Conservation (phyloP, 2,113 vertebrate genomes). For the Solenodon paradoxus region DNA sequence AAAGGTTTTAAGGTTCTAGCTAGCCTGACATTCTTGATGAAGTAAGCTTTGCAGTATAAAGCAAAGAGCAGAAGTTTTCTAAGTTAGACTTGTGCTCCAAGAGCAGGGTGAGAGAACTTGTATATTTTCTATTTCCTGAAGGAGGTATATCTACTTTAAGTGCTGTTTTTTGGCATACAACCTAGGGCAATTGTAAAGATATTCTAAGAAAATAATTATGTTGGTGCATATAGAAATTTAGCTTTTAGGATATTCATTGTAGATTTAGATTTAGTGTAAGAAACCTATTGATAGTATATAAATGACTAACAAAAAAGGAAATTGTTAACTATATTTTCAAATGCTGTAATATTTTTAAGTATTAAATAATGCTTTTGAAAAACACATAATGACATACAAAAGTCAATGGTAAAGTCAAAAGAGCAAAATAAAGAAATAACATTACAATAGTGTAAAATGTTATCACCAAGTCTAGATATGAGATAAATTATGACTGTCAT, state of each 20-base stretch:
- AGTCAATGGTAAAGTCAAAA: conserved; percentile 3
- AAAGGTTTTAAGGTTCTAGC: neutral
- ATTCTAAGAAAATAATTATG: conserved; percentile 32
- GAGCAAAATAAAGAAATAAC: neutral
- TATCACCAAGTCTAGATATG: conserved; percentile 17
- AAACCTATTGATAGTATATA: neutral
- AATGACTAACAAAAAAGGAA: conserved; percentile 1
- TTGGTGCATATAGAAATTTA: neutral
- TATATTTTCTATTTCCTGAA: conserved; percentile 11
- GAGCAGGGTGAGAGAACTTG: neutral
- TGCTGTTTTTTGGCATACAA: neutral
- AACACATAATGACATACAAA: conserved; percentile 31
- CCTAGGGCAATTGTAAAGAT: neutral
- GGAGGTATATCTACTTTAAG: conserved; percentile 11
- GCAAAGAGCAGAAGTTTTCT: neutral
- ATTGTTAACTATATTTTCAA: conserved; percentile 11
- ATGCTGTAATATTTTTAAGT: conserved; percentile 1
- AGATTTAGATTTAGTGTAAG: neutral
- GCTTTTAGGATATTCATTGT: neutral
- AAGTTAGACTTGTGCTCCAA: conserved; percentile 11
- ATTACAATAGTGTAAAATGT: conserved; percentile 27
- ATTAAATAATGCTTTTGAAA: conserved; percentile 31
- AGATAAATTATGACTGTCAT: conserved; percentile 13
- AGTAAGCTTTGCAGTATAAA: neutral
- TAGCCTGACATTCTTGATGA: neutral